Evolutionary conservation across 1,140 invertebrate species (phyloP).

Genomic region (Macrosteles quadrilineatus): DNA sequence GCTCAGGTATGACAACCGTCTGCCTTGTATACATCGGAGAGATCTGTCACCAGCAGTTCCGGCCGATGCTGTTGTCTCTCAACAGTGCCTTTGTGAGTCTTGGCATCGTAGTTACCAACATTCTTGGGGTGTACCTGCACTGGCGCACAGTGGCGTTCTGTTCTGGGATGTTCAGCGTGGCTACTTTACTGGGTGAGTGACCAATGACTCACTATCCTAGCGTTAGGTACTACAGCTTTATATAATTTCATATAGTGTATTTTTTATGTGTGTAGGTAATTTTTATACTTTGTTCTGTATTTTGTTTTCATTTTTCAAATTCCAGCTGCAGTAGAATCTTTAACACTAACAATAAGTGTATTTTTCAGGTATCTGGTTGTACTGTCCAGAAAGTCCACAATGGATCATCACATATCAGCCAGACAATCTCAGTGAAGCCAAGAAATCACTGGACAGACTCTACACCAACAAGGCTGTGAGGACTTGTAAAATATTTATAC

Average conservation of each 20-base stretch:
- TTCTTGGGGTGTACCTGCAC: constrained; percentile 50
- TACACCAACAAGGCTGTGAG: constrained; percentile 46
- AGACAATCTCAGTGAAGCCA: constrained; percentile 37
- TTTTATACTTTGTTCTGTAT: no score
- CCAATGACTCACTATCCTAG: no score
- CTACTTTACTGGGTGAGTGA: constrained; percentile 32
- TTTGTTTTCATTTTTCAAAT: no score
- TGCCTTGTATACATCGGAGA: constrained; percentile 59
- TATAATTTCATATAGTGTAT: no score
- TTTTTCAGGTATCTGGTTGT: not conserved
- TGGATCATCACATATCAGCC: constrained; percentile 53
- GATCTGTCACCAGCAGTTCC: constrained; percentile 55
- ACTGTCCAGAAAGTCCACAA: constrained; percentile 59
- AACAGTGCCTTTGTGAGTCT: constrained; percentile 53
- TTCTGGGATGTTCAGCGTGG: constrained; percentile 49
- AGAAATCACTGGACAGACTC: constrained; percentile 51
- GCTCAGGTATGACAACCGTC: constrained; percentile 56
- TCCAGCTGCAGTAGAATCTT: no score
- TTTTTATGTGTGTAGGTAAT: no score
- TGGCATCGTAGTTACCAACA: constrained; percentile 55
- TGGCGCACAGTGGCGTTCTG: constrained; percentile 54
- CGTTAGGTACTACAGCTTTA: no score
- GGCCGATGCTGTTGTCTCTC: constrained; percentile 57
- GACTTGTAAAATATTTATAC: no score
- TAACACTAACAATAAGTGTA: no score